Base-by-base conservation (phyloP, 2,888 invertebrate genomes). In the Erynnis tages region DNA sequence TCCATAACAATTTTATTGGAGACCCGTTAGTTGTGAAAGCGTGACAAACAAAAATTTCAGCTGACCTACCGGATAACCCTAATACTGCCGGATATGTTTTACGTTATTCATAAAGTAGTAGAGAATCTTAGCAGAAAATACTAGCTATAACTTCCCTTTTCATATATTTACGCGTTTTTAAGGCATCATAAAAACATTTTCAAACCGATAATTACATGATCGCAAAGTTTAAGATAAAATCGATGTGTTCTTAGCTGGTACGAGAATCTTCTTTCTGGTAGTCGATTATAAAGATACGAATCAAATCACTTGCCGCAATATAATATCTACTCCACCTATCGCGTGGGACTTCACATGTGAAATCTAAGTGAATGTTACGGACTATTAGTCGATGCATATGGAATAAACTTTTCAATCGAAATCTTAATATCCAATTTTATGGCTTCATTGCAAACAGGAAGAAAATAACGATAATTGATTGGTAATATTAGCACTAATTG, bases 251-350 rank as follows among this genome's bases (percentile, higher is more conserved):
- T 27, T 10, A 8, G 16, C 10, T 16, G 25, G 35, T 21, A 43
- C 43, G 43, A 21, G 37, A 23, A 25, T 21, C 21, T 21, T 19
- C 50, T 35, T 63, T 62, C 60, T 58, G 57, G 63, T 59, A 54
- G 57, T 55, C 57, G 63, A 65, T 63, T 63, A 66, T 43, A 61
- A 41, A 58, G 68, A 70, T 69, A 68, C 44, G 44, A 38, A 70
- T 70, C 66, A 65, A 61, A 69, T 67, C 61, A 62, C 55, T 57
- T 60, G 57, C 16, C 21, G 29, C 59, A 62, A 66, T 68, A 65
- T 68, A 65, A 63, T 59, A 63, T 53, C 37, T 25, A 16, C 45
- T 14, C 40, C 27, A 8, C 10, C 25, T 16, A 11, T 34, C 25
- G 45, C 34, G 45, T 45, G 45, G 25, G 41, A 41, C n/a, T 29